Evolutionary conservation across 2,113 vertebrate species (phyloP), one percentile per base, ranked within the genome.

Genomic region (Pteropus alecto): DNA sequence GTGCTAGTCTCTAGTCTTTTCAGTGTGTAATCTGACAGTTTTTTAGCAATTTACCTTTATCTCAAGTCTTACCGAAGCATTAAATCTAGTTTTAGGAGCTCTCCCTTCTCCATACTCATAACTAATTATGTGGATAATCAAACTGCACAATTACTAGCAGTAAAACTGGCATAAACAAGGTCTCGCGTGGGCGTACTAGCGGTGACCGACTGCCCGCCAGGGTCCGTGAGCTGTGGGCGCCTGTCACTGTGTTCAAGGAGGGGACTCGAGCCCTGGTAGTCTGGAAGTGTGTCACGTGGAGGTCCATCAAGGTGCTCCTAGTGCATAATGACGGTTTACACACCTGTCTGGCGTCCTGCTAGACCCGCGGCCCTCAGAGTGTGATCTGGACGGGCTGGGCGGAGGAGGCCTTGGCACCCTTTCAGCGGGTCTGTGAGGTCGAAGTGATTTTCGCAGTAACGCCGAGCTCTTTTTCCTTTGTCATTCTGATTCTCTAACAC

Each of bases 81-180:
- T 87, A 96, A 46, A 21, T 43, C 33, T 93, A 33, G 61, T 82
- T 86, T 96, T 70, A 87, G 68, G 84, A 96, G 83, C 12, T 46
- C n/a, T 7, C 35, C 13, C 14, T n/a, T 86, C 22, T 48, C 1
- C 18, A 30, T 86, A 78, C 63, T 90, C 22, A 73, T 51, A 94
- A 87, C 82, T 90, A 78, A 86, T 93, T 96, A 54, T 93, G 6
- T 92, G 7, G 43, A 21, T 87, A 78, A 89, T 93, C 61, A 89
- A 63, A 92, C 76, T 82, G 63, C 71, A 54, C 96, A 93, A 95
- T 94, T 90, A 90, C 60, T 93, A 67, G 56, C 54, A 85, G 48
- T 73, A 56, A 95, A 93, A 81, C 81, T 88, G 90, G 21, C 85
- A 83, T 83, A 86, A 93, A 96, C 77, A 82, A 85, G n/a, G 95